Evolutionary conservation across 2,888 invertebrate genomes (phyloP).

Genomic region (Steinernema hermaphroditum): DNA sequence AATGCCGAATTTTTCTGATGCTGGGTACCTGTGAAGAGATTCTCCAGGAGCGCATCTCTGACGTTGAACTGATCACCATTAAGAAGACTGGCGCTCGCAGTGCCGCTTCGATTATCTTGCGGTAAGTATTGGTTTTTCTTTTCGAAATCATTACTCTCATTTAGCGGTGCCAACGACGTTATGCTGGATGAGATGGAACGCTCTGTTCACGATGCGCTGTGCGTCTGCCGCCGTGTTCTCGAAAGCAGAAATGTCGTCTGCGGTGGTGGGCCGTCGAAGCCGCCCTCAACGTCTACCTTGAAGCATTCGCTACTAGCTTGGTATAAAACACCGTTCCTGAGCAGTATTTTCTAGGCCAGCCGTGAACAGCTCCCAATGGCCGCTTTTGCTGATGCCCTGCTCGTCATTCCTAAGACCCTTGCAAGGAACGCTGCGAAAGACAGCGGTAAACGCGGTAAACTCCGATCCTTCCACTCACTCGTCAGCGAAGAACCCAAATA

Average conservation of each 20-base stretch:
- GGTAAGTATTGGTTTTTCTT: too few species aligned
- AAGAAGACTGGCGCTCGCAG: too few species aligned
- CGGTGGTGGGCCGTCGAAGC: slow-evolving; percentile 98
- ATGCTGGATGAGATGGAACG: slow-evolving; percentile 99
- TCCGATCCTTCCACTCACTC: slow-evolving; percentile 83
- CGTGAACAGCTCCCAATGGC: slow-evolving; percentile 90
- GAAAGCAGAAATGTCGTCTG: slow-evolving; percentile 92
- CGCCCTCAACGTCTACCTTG: slow-evolving; percentile 93
- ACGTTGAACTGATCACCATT: too few species aligned
- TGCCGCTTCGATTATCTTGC: too few species aligned
- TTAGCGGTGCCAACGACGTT: slow-evolving; percentile 89
- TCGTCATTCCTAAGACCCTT: slow-evolving; percentile 96
- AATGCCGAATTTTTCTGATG: too few species aligned
- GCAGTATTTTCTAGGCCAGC: slow-evolving; percentile 75
- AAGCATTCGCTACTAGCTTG: slow-evolving; percentile 90
- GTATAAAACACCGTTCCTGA: not conserved
- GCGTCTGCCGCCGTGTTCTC: slow-evolving; percentile 91
- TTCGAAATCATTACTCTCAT: slow-evolving; percentile 20
- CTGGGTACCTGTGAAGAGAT: too few species aligned
- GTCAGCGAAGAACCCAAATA: slow-evolving; percentile 1
- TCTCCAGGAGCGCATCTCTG: too few species aligned
- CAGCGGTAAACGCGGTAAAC: slow-evolving; percentile 93
- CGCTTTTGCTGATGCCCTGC: slow-evolving; percentile 79
- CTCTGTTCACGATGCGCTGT: slow-evolving; percentile 94
- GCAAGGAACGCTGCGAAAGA: slow-evolving; percentile 93